phyloP scores from a whole-genome alignment of 2,888 invertebrate species.

The Chymomyza caudatula region DNA sequence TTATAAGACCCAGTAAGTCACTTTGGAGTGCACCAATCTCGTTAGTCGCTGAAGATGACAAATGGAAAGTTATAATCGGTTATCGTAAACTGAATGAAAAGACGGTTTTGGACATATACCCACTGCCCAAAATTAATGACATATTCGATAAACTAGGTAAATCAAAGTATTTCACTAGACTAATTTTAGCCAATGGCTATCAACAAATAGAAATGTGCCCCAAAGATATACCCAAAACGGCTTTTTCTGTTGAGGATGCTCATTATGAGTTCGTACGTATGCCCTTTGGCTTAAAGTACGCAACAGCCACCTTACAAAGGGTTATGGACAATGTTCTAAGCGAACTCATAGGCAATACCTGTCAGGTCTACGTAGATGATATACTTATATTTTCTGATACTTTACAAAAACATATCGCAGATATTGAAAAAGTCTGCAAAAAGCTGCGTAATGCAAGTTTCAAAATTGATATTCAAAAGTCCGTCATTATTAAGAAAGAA shows the following conservation, averaged over 20 bases:
- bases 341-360: constrained; percentile 27
- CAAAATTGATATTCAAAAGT: constrained; percentile 26
- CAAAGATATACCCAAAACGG: constrained; percentile 32
- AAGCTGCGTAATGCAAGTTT: constrained; percentile 23
- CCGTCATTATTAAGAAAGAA: constrained; percentile 27
- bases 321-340: constrained; percentile 34
- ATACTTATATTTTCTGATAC: constrained; percentile 34
- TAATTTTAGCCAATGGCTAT: constrained; percentile 36
- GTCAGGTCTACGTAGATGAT: constrained; percentile 37
- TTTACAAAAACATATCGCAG: constrained; percentile 20
- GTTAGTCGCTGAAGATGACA: constrained; percentile 5
- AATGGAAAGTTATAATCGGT: constrained; percentile 16
- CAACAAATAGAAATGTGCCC: constrained; percentile 36
- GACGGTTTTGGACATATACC: constrained; percentile 16
- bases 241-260: constrained; percentile 26
- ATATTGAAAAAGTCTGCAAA: constrained; percentile 11
- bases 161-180: constrained; percentile 32
- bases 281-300: constrained; percentile 42
- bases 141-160: constrained; percentile 25
- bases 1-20: constrained; percentile 11
- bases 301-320: constrained; percentile 43
- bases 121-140: constrained; percentile 18
- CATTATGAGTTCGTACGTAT: constrained; percentile 39
- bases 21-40: constrained; percentile 7
- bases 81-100: constrained; percentile 14